A percentile compares a stretch with the other conserved stretches of the same genome.
phyloP scores from a whole-genome alignment of 2,888 invertebrate species.

The Drosophila dives region DNA sequence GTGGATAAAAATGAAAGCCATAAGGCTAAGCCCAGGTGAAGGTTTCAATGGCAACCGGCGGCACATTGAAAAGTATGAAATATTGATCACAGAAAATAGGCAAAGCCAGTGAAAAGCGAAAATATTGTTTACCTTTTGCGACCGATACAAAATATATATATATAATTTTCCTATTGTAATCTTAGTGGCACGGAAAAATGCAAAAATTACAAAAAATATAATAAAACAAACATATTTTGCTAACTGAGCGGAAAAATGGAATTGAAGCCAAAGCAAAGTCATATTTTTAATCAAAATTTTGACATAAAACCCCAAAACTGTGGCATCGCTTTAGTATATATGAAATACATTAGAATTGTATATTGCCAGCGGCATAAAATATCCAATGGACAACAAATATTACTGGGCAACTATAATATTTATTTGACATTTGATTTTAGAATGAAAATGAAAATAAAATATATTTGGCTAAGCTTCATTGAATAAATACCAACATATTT shows the following conservation, averaged over 20 bases:
- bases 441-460: neutral
- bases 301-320: conserved; percentile 46
- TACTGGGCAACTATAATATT: neutral
- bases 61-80: conserved; percentile 53
- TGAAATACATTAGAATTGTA: conserved; percentile 9
- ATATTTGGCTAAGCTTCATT: neutral
- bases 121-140: conserved; percentile 55
- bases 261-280: conserved; percentile 59
- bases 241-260: conserved; percentile 10
- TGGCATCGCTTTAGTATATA: neutral
- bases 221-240: conserved; percentile 60
- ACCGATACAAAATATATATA: neutral
- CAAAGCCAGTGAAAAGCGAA: conserved; percentile 40
- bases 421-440: neutral
- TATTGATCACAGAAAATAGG: conserved; percentile 50
- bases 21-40: conserved; percentile 48
- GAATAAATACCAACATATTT: neutral
- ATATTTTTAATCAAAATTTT: conserved; percentile 68
- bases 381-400: conserved; percentile 8
- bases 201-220: conserved; percentile 62
- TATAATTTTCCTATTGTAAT: conserved; percentile 21
- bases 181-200: conserved; percentile 37
- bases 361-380: conserved; percentile 1
- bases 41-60: conserved; percentile 50
- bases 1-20: conserved; percentile 25